These are phyloP conservation scores for Glareola pratincola DNA, from an alignment of 2,113 vertebrate genomes.

Conservation along the genomic window DNA sequence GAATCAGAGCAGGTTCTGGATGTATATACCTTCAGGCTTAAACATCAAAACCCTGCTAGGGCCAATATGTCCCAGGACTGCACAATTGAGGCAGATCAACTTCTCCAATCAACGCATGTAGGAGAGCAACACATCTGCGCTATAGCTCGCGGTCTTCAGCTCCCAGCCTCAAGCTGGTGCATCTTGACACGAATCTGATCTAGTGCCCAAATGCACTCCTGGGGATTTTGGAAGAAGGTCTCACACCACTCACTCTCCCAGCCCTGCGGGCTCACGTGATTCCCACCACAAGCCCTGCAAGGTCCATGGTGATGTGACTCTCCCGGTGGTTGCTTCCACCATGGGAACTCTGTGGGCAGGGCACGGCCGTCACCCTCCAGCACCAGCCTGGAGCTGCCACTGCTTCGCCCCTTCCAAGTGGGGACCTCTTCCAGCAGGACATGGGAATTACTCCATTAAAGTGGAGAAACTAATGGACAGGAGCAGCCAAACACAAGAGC, in stretches of 20 bases:
- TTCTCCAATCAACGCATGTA: rapidly evolving
- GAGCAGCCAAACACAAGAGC: not conserved
- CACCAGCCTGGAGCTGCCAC: not conserved
- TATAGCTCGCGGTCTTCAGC: not conserved
- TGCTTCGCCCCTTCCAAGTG: rapidly evolving
- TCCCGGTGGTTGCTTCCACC: not conserved
- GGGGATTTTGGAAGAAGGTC: not conserved
- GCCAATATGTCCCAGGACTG: no score
- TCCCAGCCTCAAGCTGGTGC: not conserved
- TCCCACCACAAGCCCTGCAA: not conserved
- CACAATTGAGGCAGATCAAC: not conserved
- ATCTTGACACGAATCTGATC: not conserved
- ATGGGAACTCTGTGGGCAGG: rapidly evolving
- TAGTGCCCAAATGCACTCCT: not conserved
- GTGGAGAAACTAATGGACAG: not conserved
- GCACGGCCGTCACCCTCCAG: not conserved
- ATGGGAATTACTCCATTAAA: not conserved
- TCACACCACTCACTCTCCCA: not conserved
- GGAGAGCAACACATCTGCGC: not conserved
- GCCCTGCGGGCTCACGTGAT: rapidly evolving
- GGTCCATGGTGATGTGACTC: no score
- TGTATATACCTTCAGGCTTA: not conserved
- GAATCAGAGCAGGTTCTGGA: not conserved
- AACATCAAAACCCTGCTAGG: not conserved
- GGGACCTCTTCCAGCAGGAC: not conserved